These are phyloP conservation scores for Typhlichthys subterraneus DNA, from an alignment of 2,797 vertebrate genomes.

Conservation along the genomic window DNA sequence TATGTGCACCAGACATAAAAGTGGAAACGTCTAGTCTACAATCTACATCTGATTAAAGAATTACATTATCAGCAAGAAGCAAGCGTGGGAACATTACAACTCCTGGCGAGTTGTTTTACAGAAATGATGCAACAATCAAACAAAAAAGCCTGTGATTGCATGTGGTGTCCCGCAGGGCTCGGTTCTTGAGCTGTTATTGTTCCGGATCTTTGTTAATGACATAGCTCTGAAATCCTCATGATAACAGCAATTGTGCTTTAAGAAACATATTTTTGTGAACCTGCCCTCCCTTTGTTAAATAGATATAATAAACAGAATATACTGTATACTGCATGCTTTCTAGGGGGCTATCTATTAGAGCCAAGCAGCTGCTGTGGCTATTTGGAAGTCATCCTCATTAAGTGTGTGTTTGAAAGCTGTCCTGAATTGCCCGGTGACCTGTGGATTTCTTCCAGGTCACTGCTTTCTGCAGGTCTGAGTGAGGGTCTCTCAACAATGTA, in stretches of 20 bases:
- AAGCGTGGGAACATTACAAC: not conserved
- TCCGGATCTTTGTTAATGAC: not conserved
- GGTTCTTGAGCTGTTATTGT: not conserved
- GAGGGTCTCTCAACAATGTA: constrained; percentile 57
- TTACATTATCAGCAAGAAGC: not conserved
- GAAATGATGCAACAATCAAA: not conserved
- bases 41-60: too few species aligned
- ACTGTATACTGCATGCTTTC: not conserved
- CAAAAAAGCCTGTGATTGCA: not conserved
- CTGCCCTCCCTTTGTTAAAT: not conserved
- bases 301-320: too few species aligned
- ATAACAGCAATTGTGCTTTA: not conserved
- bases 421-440: constrained; percentile 40
- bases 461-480: constrained; percentile 43
- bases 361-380: not conserved
- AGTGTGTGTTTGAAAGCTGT: constrained; percentile 11
- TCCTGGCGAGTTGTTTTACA: not conserved
- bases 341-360: not conserved
- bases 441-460: constrained; percentile 60
- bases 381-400: constrained; percentile 3
- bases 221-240: not conserved
- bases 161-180: not conserved
- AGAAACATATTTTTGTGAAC: too few species aligned
- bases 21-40: too few species aligned
- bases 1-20: too few species aligned